Percentiles rank a stretch among this genome's conserved stretches.
Evolutionary conservation across 1,140 invertebrate genomes (phyloP).

Genomic region (Globodera rostochiensis): DNA sequence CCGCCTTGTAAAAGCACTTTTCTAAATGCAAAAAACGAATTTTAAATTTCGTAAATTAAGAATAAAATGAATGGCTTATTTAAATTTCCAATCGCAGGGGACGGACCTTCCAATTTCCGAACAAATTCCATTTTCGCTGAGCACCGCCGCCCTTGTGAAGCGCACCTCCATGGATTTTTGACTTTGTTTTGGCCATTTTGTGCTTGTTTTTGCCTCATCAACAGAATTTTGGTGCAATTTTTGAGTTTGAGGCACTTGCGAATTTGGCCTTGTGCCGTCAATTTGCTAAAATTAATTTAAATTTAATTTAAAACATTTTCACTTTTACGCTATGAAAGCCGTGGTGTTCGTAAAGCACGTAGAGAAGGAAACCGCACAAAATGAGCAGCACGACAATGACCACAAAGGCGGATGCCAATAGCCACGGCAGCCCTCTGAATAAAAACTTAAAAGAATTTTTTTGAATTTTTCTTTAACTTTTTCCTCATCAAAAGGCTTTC

Average conservation of each 20-base stretch:
- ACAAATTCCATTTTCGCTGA: constrained; percentile 58
- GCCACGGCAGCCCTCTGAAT: constrained; percentile 56
- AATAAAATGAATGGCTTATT: not conserved
- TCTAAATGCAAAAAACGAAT: constrained; percentile 67
- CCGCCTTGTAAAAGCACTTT: constrained; percentile 79
- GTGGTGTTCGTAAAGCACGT: constrained; percentile 36
- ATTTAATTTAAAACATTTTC: not conserved
- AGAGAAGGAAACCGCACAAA: constrained; percentile 45
- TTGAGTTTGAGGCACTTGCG: not conserved
- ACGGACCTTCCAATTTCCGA: constrained; percentile 53
- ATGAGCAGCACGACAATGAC: constrained; percentile 44
- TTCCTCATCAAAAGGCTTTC: constrained; percentile 6
- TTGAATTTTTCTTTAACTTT: not conserved
- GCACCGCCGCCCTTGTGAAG: constrained; percentile 49
- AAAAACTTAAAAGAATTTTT: not conserved
- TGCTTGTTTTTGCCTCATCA: not conserved
- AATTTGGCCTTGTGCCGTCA: constrained; percentile 1
- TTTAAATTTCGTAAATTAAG: not conserved
- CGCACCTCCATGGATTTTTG: constrained; percentile 32
- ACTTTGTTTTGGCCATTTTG: constrained; percentile 45
- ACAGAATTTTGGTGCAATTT: constrained; percentile 21
- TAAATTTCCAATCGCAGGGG: too few relatives aligned
- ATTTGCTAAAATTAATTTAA: constrained; percentile 10
- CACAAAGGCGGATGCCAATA: constrained; percentile 44
- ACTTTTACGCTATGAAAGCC: constrained; percentile 12